Percentiles rank a stretch among this genome's conserved stretches.
These are phyloP conservation scores for Hypercompe scribonia DNA, from an alignment of 2,888 invertebrate species.

Conservation along the genomic window DNA sequence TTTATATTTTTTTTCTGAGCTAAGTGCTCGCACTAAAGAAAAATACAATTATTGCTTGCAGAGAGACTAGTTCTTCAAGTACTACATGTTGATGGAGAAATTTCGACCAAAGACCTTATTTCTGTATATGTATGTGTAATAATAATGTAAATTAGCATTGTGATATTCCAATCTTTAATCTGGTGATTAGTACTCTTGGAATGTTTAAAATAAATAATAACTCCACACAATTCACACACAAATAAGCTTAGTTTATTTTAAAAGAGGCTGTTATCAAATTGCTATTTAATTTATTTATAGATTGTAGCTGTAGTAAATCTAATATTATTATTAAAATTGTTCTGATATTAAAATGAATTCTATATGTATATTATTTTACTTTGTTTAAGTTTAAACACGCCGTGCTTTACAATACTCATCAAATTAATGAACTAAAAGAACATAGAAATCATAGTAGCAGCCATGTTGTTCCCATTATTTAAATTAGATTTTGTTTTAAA, in stretches of 20 bases:
- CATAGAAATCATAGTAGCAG: not conserved
- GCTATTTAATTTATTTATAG: not conserved
- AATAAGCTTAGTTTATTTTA: too few species aligned
- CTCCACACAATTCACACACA: too few species aligned
- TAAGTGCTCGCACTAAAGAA: constrained; percentile 6
- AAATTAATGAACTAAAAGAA: not conserved
- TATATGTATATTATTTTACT: not conserved
- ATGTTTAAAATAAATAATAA: not conserved
- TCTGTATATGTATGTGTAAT: not conserved
- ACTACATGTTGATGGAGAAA: not conserved
- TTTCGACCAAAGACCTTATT: not conserved
- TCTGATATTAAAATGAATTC: not conserved
- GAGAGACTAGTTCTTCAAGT: not conserved
- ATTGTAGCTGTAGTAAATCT: not conserved
- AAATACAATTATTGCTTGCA: constrained; percentile 4
- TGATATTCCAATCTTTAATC: not conserved
- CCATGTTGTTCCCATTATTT: not conserved
- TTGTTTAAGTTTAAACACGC: not conserved
- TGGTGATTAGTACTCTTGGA: not conserved
- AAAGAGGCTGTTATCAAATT: not conserved
- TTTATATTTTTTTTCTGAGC: constrained; percentile 18
- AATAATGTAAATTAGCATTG: not conserved
- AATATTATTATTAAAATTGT: not conserved
- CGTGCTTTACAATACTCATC: not conserved
- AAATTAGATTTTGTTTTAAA: not conserved